Percentiles rank a stretch among this genome's conserved stretches.
Evolutionary conservation across 2,888 invertebrate species (phyloP).

Genomic region (Piscicola geometra): DNA sequence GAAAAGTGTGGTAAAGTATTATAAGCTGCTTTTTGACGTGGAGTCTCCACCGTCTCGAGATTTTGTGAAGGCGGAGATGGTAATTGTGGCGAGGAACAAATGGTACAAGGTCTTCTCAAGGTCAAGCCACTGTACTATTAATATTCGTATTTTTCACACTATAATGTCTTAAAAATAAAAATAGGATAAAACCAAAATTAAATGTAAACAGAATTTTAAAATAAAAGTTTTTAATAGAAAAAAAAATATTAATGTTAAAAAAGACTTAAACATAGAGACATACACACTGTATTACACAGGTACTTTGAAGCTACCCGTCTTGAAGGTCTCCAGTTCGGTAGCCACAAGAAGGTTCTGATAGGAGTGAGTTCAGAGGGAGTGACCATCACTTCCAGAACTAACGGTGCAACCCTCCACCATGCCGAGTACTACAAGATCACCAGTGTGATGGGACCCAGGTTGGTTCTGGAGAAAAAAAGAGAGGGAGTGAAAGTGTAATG

Average conservation of each 20-base stretch:
- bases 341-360: background rate
- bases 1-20: background rate
- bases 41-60: background rate
- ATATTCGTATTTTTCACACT: too few relatives aligned
- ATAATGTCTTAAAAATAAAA: too few relatives aligned
- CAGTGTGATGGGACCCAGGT: background rate
- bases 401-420: background rate
- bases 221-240: too few relatives aligned
- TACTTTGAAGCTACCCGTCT: background rate
- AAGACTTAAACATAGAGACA: too few relatives aligned
- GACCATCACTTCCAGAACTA: background rate
- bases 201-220: too few relatives aligned
- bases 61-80: constrained; percentile 7
- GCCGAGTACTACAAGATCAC: constrained; percentile 21
- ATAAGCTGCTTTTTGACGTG: background rate
- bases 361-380: constrained; percentile 26
- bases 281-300: too few relatives aligned
- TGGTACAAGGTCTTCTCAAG: constrained; percentile 15
- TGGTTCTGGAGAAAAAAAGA: too few relatives aligned
- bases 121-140: background rate
- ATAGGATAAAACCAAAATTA: too few relatives aligned
- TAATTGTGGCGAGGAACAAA: constrained; percentile 19
- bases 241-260: too few relatives aligned
- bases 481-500: too few relatives aligned
- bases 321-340: background rate